Evolutionary conservation across 2,113 vertebrate genomes (phyloP).

Genomic region (Coracopsis vasa): DNA sequence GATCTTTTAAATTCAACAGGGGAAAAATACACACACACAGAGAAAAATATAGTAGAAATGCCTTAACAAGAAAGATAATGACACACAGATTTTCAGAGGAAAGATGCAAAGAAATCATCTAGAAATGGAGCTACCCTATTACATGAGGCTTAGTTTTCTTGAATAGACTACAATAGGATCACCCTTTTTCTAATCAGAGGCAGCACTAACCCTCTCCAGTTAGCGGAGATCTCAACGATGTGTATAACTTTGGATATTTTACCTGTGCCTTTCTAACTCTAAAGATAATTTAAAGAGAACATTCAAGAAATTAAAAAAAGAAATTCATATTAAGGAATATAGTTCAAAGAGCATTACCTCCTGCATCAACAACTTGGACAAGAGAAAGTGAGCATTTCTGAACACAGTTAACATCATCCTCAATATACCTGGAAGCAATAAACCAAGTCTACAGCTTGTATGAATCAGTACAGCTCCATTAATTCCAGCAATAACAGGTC

Average conservation of each 20-base stretch:
- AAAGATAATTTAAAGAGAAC: neutral
- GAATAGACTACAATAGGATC: neutral
- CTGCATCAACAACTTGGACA: neutral
- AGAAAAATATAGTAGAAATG: neutral
- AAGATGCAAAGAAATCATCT: neutral
- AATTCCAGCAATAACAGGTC: neutral
- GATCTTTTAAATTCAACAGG: neutral
- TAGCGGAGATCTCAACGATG: neutral
- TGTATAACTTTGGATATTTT: neutral
- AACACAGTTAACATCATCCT: neutral
- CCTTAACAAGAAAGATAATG: neutral
- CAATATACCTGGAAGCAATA: neutral
- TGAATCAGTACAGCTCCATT: neutral
- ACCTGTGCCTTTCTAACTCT: neutral
- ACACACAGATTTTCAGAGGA: neutral
- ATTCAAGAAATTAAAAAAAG: neutral
- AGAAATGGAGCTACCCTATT: neutral
- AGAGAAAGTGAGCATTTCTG: neutral
- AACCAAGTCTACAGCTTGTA: neutral
- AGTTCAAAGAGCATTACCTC: neutral
- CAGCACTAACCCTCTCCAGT: neutral
- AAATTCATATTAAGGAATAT: neutral
- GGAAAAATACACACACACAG: neutral
- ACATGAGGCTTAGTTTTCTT: neutral
- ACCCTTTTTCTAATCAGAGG: neutral